Base-by-base conservation (phyloP, 1,140 invertebrate species). In the Zaprionus gabonicus region DNA sequence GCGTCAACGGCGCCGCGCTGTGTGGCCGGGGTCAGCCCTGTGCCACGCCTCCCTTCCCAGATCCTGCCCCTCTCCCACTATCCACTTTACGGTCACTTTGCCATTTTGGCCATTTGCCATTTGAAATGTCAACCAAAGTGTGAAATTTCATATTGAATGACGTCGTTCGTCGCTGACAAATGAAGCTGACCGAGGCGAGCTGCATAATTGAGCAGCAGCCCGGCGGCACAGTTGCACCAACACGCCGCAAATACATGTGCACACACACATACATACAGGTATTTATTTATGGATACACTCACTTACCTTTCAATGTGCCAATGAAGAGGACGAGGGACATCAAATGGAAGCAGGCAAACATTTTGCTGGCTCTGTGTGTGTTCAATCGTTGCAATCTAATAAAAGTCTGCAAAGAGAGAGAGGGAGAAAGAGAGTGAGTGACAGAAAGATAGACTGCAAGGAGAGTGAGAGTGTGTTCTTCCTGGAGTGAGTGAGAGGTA, bases 111-210 rank as follows among this genome's bases (percentile, higher is more conserved):
- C 75, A 51, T 71, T 65, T 28, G 31, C 78, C 58, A 76, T 70
- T 74, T 81, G 63, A 88, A 88, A 87, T 87, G 81, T 88, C 84
- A 87, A 70, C 34, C 78, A 81, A 87, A 84, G 84, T 87, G 84
- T 87, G 84, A 87, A 87, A 88, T 87, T 87, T 88, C 84, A 87
- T 88, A 88, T 81, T 83, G 81, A 84, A 88, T 78, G 72, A 66
- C 65, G 68, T 25, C 44, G 69, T 36, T 44, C 31, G n/a, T 67
- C 56, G 67, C 66, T 82, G 83, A 83, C 83, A 86, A 86, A 86
- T 83, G 80, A 77, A 80, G 83, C 84, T 59, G 64, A 68, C 74
- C 68, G 17, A 58, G 28, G 55, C 60, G 59, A 36, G 46, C 31
- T 76, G 80, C 80, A 80, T 88, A 86, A 87, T 87, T 86, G 83